A percentile compares a stretch with the other conserved stretches of the same genome.
These are phyloP conservation scores for Cantharis lateralis DNA, from an alignment of 2,888 invertebrate genomes.

Conservation along the genomic window DNA sequence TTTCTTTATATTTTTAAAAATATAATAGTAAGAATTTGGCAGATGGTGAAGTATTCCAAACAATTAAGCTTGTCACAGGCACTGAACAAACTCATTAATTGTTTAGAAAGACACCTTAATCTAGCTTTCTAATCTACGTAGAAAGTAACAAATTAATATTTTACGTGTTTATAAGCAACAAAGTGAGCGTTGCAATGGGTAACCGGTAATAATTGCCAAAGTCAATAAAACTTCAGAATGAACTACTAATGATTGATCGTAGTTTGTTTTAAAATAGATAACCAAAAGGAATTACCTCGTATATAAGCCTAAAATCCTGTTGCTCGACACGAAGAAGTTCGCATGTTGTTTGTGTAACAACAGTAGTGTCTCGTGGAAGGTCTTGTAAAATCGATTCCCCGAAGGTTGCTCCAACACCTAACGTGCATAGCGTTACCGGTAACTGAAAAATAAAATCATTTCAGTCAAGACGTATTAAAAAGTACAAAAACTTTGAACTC, in stretches of 20 bases:
- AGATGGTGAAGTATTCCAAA: background rate
- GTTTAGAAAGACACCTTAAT: background rate
- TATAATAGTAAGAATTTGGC: background rate
- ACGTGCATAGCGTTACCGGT: slow-evolving; percentile 67
- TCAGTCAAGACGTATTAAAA: background rate
- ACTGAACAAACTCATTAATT: background rate
- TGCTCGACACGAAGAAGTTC: slow-evolving; percentile 77
- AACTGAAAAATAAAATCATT: slow-evolving; percentile 57
- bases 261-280: background rate
- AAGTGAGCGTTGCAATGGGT: background rate
- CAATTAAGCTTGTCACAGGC: background rate
- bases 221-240: background rate
- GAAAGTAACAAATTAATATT: background rate
- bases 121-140: background rate
- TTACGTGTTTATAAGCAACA: background rate
- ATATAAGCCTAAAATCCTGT: slow-evolving; percentile 75
- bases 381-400: slow-evolving; percentile 77
- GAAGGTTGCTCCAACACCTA: slow-evolving; percentile 76
- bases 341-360: slow-evolving; percentile 74
- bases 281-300: slow-evolving; percentile 61
- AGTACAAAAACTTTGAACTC: background rate
- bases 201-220: background rate
- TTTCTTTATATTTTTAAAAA: too few species aligned
- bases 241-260: background rate
- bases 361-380: slow-evolving; percentile 71